Conservation (phyloP, 2,113 vertebrate genomes). For the Lepus americanus region DNA sequence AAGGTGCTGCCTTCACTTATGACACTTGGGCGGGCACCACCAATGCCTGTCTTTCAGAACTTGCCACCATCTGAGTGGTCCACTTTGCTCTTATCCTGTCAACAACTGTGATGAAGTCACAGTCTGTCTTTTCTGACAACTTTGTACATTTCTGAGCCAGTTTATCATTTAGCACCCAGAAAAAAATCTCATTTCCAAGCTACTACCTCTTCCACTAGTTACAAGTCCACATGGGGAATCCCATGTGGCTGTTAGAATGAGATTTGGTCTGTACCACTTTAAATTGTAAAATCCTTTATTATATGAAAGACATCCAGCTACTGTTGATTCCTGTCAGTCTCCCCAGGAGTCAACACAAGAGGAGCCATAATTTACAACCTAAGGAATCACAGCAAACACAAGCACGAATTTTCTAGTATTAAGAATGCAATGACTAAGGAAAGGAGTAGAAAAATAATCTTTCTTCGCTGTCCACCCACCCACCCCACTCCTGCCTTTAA, state of each 20-base stretch:
- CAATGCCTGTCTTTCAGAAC: neutral
- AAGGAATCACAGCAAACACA: neutral
- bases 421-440: neutral
- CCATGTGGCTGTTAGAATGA: neutral
- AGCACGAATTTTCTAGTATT: neutral
- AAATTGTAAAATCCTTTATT: neutral
- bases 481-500: neutral
- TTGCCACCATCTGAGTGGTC: neutral
- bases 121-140: neutral
- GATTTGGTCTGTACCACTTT: neutral
- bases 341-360: slow-evolving; percentile 3
- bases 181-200: neutral
- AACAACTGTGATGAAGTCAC: neutral
- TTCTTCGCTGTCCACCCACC: neutral
- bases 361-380: neutral
- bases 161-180: neutral
- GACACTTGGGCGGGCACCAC: neutral
- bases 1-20: no score
- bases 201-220: neutral
- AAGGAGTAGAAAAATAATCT: neutral
- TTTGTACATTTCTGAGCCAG: neutral
- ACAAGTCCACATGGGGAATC: neutral
- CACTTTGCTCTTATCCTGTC: neutral
- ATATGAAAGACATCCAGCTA: neutral
- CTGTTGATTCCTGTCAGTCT: neutral